Percentiles rank a stretch among this genome's conserved stretches.
These are phyloP conservation scores for Ardeotis arabs DNA, from an alignment of 2,113 vertebrate genomes.

Conservation along the genomic window DNA sequence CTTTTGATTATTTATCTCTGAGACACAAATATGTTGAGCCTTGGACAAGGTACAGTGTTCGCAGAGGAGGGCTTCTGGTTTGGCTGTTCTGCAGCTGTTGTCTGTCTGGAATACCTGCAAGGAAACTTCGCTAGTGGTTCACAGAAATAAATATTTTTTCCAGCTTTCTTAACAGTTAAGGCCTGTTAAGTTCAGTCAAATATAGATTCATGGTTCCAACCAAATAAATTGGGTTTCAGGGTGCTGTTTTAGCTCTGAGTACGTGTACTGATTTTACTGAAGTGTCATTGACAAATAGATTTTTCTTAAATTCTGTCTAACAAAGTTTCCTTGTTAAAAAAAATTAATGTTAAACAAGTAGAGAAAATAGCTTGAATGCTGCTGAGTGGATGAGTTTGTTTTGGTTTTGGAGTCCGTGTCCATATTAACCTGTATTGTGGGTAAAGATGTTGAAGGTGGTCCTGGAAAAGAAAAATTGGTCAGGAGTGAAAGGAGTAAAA, in stretches of 20 bases:
- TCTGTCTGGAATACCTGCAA: neutral
- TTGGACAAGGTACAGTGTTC: neutral
- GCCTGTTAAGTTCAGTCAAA: neutral
- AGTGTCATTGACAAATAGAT: neutral
- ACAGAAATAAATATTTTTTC: neutral
- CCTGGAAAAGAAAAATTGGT: neutral
- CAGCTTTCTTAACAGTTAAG: neutral
- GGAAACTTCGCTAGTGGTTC: neutral
- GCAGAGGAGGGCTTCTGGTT: neutral
- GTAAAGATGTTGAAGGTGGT: neutral
- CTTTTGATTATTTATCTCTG: neutral
- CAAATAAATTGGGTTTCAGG: neutral
- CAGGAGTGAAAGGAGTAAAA: neutral
- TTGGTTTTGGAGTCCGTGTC: neutral
- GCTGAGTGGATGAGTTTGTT: neutral
- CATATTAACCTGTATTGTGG: neutral
- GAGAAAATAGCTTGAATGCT: neutral
- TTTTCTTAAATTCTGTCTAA: neutral
- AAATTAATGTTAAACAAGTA: neutral
- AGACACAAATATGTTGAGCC: neutral
- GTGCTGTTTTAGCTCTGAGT: neutral
- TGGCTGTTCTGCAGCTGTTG: neutral
- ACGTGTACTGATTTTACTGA: neutral
- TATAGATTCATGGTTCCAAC: neutral
- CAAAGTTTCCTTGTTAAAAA: neutral